Evolutionary conservation across 2,113 vertebrate species (phyloP), one percentile per base, ranked within the genome.

Genomic region (Rynchops niger): DNA sequence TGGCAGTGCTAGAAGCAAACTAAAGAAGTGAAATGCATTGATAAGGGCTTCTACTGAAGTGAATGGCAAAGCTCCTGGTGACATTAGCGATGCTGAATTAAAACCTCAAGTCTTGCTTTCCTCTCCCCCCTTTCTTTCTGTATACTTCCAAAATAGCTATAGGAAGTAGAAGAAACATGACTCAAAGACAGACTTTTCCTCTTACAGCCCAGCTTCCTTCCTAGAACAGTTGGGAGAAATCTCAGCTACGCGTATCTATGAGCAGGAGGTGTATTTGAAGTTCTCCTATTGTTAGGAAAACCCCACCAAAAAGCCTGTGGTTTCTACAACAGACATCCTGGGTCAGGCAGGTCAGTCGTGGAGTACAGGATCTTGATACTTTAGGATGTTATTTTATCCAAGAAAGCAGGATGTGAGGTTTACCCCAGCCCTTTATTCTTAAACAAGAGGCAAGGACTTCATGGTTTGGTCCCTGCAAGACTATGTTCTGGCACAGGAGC

Each of bases 201-300:
- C 93, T 73, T 63, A 94, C 89, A 45, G n/a, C 29, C 16, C 20
- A 11, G 14, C 59, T 97, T 97, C 94, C 95, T 97, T 96, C 96
- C 96, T 94, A 34, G 14, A 91, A 49, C 89, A 76, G 38, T 47
- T 62, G 38, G 45, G 66, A 93, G 82, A 90, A 72, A 25, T 90
- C 79, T 83, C 85, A 93, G 70, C 66, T 21, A 38, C 26, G 17
- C 40, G 17, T 67, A 9, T 56, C 61, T 47, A 11, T 3, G 27
- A 87, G 26, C 29, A 93, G 34, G 18, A 23, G 17, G 22, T 91
- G 49, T 59, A 85, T 80, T 93, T 95, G 81, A 83, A 76, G 58
- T 88, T 80, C 49, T 67, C 17, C 86, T 91, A 38, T 79, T 96
- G 93, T 95, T 69, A 77, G 63, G n/a, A 80, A 95, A 93, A 69